Evolutionary conservation across 2,113 vertebrate genomes (phyloP), one percentile per base, ranked within the genome.

Genomic region (Chascanopsetta lugubris): DNA sequence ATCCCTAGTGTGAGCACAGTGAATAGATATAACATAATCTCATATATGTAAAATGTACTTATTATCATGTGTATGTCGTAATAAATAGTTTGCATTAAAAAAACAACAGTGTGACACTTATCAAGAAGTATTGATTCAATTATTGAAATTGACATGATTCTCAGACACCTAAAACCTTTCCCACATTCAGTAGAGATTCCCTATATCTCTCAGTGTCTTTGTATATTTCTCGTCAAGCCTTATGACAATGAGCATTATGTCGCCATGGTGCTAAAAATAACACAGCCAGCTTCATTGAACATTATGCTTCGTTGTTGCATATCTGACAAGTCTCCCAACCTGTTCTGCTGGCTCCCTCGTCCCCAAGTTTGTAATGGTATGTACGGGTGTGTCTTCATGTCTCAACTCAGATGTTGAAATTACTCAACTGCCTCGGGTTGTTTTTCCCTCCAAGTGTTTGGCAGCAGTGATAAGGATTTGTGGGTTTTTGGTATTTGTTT

Each of bases 331-430:
- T 64, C 18, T 70, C 29, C 53, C 1, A 82, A 87, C 88, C 82
- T 67, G 88, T 87, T 86, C 26, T n/a, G 15, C 72, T 56, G 57
- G 78, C 54, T 82, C 66, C n/a, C 20, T 38, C 22, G 34, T 65
- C 15, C 13, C 27, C 8, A 36, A 11, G 32, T 72, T 59, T 67
- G 34, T 13, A 47, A 47, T 61, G 48, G 29, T 63, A 50, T 74
- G 53, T 30, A 25, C 27, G 49, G 81, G 75, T 25, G 82, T 79
- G 74, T 4, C 59, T 12, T 60, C 9, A 51, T 40, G 10, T 36
- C 13, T 26, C 27, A 18, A 4, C 34, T 55, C 1, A 54, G 15
- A 55, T 8, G 5, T 27, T 8, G 3, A 42, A 43, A 50, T 5
- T 2, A 50, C 6, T 50, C 29, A n/a, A 22, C 9, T 38, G 5